Evolutionary conservation across 2,888 invertebrate genomes (phyloP).

Genomic region (Agrotis puta): DNA sequence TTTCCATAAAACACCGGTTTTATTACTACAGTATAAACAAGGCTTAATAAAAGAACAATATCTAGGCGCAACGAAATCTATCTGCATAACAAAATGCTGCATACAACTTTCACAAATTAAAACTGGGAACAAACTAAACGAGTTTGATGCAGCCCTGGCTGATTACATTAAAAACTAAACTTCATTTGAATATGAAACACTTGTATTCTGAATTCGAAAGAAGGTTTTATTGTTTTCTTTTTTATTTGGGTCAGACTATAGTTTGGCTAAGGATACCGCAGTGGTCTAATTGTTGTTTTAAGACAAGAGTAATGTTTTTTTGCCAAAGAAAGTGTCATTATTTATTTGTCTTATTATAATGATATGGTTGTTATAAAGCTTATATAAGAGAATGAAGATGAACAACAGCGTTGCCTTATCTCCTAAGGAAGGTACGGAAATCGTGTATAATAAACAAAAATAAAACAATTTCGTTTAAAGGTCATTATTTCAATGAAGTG

Average conservation of each 20-base stretch:
- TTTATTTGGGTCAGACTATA: slow-evolving; percentile 43
- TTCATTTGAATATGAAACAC: slow-evolving; percentile 56
- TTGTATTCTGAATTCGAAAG: slow-evolving; percentile 29
- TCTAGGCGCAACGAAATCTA: slow-evolving; percentile 26
- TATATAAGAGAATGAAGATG: no score
- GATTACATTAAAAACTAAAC: slow-evolving; percentile 59
- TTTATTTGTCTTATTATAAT: no score
- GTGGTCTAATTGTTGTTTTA: slow-evolving; percentile 10
- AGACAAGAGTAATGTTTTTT: not conserved
- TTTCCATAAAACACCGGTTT: not conserved
- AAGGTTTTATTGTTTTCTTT: slow-evolving; percentile 39
- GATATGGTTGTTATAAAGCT: no score
- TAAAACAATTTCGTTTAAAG: no score
- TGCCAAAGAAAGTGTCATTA: not conserved
- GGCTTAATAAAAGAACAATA: slow-evolving; percentile 17
- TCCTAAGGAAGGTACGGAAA: not conserved
- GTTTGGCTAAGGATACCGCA: slow-evolving; percentile 39
- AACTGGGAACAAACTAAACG: slow-evolving; percentile 57
- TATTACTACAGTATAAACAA: slow-evolving; percentile 22
- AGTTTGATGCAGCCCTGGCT: slow-evolving; percentile 35
- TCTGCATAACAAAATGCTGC: slow-evolving; percentile 67
- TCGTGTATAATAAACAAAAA: not conserved
- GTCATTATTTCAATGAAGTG: no score
- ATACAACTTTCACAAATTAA: slow-evolving; percentile 61
- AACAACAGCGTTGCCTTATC: not conserved